Percentiles rank a stretch among this genome's conserved stretches.
Evolutionary conservation across 2,113 vertebrate genomes (phyloP).

Genomic region (Siniperca chuatsi): DNA sequence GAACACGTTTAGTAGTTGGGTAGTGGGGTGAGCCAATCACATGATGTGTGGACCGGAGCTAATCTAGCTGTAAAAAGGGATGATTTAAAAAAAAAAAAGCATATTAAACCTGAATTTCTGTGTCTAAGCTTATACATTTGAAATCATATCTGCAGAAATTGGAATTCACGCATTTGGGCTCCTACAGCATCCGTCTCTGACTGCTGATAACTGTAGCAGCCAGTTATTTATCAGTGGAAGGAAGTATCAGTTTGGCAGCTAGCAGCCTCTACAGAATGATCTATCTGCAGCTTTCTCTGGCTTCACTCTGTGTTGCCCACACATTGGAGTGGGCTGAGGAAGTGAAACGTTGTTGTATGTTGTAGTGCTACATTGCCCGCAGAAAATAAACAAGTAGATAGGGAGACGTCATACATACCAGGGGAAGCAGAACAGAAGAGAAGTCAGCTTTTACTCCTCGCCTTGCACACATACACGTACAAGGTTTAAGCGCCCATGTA

Average conservation of each 20-base stretch:
- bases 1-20: neutral
- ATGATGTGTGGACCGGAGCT: no score
- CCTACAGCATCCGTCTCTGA: neutral
- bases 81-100: neutral
- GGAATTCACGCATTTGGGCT: neutral
- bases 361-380: slow-evolving; percentile 35
- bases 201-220: neutral
- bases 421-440: neutral
- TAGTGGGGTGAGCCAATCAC: neutral
- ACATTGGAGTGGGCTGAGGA: slow-evolving; percentile 71
- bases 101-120: slow-evolving; percentile 4
- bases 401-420: slow-evolving; percentile 20
- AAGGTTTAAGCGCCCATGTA: neutral
- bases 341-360: slow-evolving; percentile 44
- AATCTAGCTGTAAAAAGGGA: neutral
- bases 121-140: neutral
- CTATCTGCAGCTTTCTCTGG: slow-evolving; percentile 49
- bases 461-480: neutral
- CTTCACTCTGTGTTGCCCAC: slow-evolving; percentile 62
- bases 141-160: neutral
- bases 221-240: slow-evolving; percentile 18
- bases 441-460: neutral
- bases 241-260: slow-evolving; percentile 22
- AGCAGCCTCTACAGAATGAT: slow-evolving; percentile 20
- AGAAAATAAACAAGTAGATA: slow-evolving; percentile 46